A percentile compares a stretch with the other conserved stretches of the same genome.
These are phyloP conservation scores for Philhelius pedissequus DNA, from an alignment of 2,888 invertebrate genomes.

Conservation along the genomic window DNA sequence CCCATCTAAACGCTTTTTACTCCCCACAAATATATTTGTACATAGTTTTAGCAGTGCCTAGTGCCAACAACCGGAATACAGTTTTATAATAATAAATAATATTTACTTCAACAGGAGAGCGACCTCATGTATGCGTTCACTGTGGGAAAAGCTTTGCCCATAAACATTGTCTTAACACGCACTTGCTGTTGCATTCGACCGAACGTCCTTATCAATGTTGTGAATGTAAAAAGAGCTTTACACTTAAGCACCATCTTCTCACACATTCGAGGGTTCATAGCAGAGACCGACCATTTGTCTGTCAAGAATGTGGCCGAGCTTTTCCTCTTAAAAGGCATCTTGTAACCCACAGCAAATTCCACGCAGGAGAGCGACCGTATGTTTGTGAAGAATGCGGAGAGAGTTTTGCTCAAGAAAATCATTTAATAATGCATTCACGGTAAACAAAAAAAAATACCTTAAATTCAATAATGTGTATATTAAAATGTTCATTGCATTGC, in stretches of 20 bases:
- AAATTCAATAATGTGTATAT: not conserved
- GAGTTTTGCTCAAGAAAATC: conserved; percentile 94
- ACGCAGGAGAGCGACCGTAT: conserved; percentile 90
- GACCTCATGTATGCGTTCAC: conserved; percentile 88
- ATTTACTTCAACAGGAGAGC: conserved; percentile 80
- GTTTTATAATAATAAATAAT: not conserved
- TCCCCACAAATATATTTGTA: not conserved
- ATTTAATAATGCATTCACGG: conserved; percentile 81
- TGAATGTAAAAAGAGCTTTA: conserved; percentile 92
- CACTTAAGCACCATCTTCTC: conserved; percentile 90
- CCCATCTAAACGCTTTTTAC: not conserved
- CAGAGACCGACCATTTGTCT: conserved; percentile 89
- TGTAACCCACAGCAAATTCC: conserved; percentile 91
- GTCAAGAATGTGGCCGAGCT: conserved; percentile 89
- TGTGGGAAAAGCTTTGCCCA: conserved; percentile 90
- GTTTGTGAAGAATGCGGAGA: conserved; percentile 95
- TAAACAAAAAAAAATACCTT: conserved; percentile 62
- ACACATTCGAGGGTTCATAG: conserved; percentile 90
- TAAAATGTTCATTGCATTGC: conserved; percentile 22
- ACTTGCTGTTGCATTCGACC: conserved; percentile 88
- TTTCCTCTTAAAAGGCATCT: conserved; percentile 90
- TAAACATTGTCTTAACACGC: conserved; percentile 91
- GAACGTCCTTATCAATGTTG: conserved; percentile 90
- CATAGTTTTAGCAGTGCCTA: not conserved
- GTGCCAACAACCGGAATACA: not conserved